These are phyloP conservation scores for Enchytraeus crypticus DNA, from an alignment of 2,888 invertebrate genomes.

Conservation along the genomic window DNA sequence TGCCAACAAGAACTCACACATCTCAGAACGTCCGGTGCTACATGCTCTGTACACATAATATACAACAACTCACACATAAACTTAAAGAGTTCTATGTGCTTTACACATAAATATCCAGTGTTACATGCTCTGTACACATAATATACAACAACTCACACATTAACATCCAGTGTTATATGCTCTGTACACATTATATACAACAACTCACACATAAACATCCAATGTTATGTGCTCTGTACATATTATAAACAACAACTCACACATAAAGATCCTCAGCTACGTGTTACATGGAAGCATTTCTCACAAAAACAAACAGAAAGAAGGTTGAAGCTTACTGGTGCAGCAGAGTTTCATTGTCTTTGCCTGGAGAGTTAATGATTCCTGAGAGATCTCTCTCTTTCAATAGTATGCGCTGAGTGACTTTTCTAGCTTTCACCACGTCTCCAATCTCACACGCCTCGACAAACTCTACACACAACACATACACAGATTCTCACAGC, in stretches of 20 bases:
- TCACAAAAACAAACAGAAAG: too few species aligned
- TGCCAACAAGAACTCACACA: conserved; percentile 68
- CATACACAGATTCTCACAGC: too few species aligned
- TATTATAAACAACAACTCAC: neutral
- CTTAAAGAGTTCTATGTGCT: conserved; percentile 78
- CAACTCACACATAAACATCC: conserved; percentile 54
- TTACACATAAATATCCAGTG: conserved; percentile 58
- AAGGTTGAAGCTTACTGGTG: conserved; percentile 76
- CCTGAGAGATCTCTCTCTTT: conserved; percentile 8
- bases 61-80: neutral
- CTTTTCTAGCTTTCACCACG: conserved; percentile 56
- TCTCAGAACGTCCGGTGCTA: conserved; percentile 70
- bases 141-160: neutral
- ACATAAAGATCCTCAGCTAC: neutral
- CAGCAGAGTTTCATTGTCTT: conserved; percentile 75
- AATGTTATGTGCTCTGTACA: conserved; percentile 68
- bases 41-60: conserved; percentile 59
- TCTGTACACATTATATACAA: conserved; percentile 49
- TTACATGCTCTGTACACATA: conserved; percentile 65
- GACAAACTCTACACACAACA: conserved; percentile 2
- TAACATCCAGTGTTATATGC: conserved; percentile 71
- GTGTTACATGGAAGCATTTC: too few species aligned
- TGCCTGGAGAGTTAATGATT: conserved; percentile 76
- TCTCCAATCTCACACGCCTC: conserved; percentile 66
- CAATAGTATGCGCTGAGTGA: neutral